Base-by-base conservation (phyloP, 2,888 invertebrate genomes). In the Epinotia brunnichana region DNA sequence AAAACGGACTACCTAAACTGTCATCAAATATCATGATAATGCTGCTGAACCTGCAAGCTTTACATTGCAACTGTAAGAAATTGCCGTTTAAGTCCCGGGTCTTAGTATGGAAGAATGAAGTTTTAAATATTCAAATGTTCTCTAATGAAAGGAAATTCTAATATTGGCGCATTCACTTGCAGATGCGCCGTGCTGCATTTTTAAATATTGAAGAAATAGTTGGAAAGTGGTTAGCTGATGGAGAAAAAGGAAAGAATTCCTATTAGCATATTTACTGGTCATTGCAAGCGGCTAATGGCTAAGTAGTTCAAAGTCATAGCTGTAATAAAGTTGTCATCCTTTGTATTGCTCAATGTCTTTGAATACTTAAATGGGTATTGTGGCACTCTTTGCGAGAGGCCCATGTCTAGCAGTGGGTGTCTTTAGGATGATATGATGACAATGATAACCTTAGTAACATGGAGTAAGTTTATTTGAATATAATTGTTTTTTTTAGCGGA, bases 131-230 rank as follows among this genome's bases (percentile, higher is more conserved):
- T 68, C 61, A 72, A 72, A 72, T 67, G 44, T 62, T 62, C 48
- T 21, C 21, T 72, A 68, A 72, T 72, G 72, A 72, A 72, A 62
- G 61, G 72, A 68, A 68, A 68, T 72, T 72, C 72, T 72, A 72
- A 72, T 72, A 72, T 67, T 21, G 41, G 41, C 29, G 53, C 56
- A 67, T 68, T 72, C 67, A 63, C 39, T 62, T 61, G 53, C 29
- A 60, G 62, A 62, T 69, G 57, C 68, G 39, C 51, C 13, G 39
- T 13, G 56, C 62, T 73, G 69, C 69, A 73, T 69, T 73, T 69
- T 63, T 53, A 73, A 69, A 62, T 71, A 71, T 69, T 53, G 11
- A 56, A 73, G 63, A 68, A 51, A 70, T 59, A 48, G 57, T 51
- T 63, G 57, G 57, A 59, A 69, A 73, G 57, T 53, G 41, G 53